Percentiles rank a stretch among this genome's conserved stretches.
These are phyloP conservation scores for Fistularia commersonii DNA, from an alignment of 2,797 vertebrate species.

Conservation along the genomic window DNA sequence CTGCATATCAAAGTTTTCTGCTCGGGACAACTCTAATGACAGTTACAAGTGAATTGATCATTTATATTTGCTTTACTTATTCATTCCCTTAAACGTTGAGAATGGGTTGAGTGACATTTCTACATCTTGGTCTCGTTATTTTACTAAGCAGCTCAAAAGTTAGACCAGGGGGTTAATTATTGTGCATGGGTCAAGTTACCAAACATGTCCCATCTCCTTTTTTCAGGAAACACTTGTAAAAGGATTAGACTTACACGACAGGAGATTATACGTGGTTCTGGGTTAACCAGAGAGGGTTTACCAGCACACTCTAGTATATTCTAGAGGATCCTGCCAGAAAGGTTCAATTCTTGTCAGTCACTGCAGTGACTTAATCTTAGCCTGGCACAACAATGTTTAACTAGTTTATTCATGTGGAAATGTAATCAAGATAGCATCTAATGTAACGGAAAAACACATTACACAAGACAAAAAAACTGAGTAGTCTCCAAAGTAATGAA, in stretches of 20 bases:
- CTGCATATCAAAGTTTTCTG: no score
- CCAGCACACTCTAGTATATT: conserved; percentile 6
- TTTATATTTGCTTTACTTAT: not conserved
- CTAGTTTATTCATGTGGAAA: no score
- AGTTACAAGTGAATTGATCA: no score
- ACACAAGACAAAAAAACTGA: no score
- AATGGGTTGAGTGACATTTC: no score
- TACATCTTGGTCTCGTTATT: no score
- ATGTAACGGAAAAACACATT: no score
- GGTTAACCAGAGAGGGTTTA: conserved; percentile 24
- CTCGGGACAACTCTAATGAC: no score
- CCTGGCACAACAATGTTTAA: no score
- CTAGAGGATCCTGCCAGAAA: conserved; percentile 20
- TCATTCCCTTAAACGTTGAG: no score
- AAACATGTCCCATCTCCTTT: conserved; percentile 18
- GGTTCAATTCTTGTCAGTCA: not conserved
- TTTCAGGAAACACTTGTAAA: conserved; percentile 27
- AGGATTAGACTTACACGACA: conserved; percentile 41
- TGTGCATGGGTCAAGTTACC: conserved; percentile 34
- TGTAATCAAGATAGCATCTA: no score
- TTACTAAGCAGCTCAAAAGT: conserved; percentile 11
- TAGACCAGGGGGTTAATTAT: conserved; percentile 21
- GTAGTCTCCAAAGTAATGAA: no score
- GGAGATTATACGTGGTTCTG: conserved; percentile 7
- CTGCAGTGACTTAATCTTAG: conserved; percentile 3